Base-by-base conservation (phyloP, 2,888 invertebrate species). In the Troilus luridus region DNA sequence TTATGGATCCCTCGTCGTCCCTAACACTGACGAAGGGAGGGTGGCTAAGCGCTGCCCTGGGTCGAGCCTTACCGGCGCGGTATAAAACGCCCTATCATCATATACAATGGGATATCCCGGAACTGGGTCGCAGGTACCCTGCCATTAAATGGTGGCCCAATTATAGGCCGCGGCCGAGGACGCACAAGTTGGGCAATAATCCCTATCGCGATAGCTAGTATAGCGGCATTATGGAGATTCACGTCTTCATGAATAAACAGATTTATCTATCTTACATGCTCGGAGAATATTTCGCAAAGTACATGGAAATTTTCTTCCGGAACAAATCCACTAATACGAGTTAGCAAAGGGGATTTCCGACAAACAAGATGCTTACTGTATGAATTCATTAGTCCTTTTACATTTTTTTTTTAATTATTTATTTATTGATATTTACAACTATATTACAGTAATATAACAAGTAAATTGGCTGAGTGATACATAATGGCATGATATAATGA, bases 1-100 rank as follows among this genome's bases (percentile, higher is more conserved):
- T 85, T 85, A 85, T 85, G 56, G 85, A 85, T 85, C 85, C 85
- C 85, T 54, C 56, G 85, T 56, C 85, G 85, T 58, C 56, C 56
- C 56, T 85, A 85, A 85, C 56, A 85, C 85, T 85, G 85, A 85
- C 85, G 85, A 85, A 85, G 85, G 21, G 85, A 0, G n/a, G 3
- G 0, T 3, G 72, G 72, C 27, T 77, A 24, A 77, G 17, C 17
- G 19, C 41, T 67, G 67, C 0, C 12, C 67, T 11, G 14, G n/a
- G 6, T 19, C 72, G 8, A 41, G 27, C 17, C 72, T 8, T 17
- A 8, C 6, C 12, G 6, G n/a, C 21, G 21, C 2, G n/a, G 9
- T 9, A 77, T 41, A 77, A 77, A 77, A 77, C 41, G 17, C 27
- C 72, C 3, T 27, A 77, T 77, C 17, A 77, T 77, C 72, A 77